These are phyloP conservation scores for Cetoscarus ocellatus DNA, from an alignment of 2,797 vertebrate species.

Conservation along the genomic window DNA sequence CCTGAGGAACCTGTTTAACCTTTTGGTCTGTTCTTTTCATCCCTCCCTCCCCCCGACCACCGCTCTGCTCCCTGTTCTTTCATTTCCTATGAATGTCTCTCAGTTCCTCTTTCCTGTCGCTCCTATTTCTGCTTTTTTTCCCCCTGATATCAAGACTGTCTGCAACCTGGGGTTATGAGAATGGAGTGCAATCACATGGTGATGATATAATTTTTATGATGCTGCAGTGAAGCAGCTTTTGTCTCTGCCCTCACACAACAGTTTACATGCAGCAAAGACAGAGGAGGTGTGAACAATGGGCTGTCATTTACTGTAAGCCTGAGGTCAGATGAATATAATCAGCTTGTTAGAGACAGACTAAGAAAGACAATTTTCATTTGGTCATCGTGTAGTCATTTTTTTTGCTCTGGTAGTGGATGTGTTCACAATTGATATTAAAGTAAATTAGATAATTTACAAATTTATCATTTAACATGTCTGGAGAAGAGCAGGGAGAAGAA, in stretches of 20 bases:
- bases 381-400: too few species aligned
- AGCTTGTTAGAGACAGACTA: background rate
- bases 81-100: conserved; percentile 24
- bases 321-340: background rate
- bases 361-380: too few species aligned
- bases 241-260: conserved; percentile 4
- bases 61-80: conserved; percentile 22
- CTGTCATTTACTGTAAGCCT: background rate
- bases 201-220: conserved; percentile 34
- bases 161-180: conserved; percentile 52
- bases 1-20: conserved; percentile 49
- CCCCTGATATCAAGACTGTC: background rate
- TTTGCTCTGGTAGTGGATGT: too few species aligned
- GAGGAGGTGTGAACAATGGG: background rate
- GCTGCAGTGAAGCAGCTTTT: background rate
- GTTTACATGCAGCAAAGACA: background rate
- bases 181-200: conserved; percentile 22
- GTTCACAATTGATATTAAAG: too few species aligned
- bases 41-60: background rate
- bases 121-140: background rate
- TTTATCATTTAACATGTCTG: too few species aligned
- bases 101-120: conserved; percentile 9
- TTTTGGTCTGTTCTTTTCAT: conserved; percentile 18
- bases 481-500: too few species aligned
- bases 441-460: too few species aligned